Conservation (phyloP, 2,113 vertebrate species). For the Oryzias celebensis region DNA sequence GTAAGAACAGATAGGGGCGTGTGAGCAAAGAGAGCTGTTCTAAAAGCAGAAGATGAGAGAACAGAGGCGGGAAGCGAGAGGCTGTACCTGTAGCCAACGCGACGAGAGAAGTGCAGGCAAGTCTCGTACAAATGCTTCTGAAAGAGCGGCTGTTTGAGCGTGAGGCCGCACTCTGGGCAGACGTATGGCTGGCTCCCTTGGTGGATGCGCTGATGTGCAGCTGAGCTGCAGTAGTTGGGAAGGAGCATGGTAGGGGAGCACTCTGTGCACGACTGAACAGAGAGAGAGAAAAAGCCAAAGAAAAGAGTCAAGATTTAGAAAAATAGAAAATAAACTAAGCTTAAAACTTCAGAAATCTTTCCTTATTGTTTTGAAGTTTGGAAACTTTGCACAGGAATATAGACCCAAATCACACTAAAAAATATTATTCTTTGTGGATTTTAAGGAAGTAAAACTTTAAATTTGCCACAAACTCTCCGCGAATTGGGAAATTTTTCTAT, state of each 20-base stretch:
- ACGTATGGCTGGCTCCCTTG: slow-evolving; percentile 83
- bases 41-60: background rate
- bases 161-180: slow-evolving; percentile 90
- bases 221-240: slow-evolving; percentile 87
- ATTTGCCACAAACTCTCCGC: too few relatives aligned
- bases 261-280: slow-evolving; percentile 80
- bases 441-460: too few relatives aligned
- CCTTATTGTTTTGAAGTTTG: too few relatives aligned
- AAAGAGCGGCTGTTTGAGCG: slow-evolving; percentile 80
- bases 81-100: slow-evolving; percentile 90
- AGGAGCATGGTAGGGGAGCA: slow-evolving; percentile 90
- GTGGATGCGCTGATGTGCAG: slow-evolving; percentile 91
- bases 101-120: slow-evolving; percentile 91
- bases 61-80: background rate
- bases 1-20: slow-evolving; percentile 1
- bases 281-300: background rate
- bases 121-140: slow-evolving; percentile 83
- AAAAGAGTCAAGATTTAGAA: background rate
- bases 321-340: background rate
- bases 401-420: too few relatives aligned
- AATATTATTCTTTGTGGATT: too few relatives aligned
- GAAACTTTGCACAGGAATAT: too few relatives aligned
- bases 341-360: background rate
- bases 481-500: too few relatives aligned
- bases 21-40: background rate